Evolutionary conservation across 2,797 vertebrate genomes (phyloP).

Genomic region (Gymnodraco acuticeps): DNA sequence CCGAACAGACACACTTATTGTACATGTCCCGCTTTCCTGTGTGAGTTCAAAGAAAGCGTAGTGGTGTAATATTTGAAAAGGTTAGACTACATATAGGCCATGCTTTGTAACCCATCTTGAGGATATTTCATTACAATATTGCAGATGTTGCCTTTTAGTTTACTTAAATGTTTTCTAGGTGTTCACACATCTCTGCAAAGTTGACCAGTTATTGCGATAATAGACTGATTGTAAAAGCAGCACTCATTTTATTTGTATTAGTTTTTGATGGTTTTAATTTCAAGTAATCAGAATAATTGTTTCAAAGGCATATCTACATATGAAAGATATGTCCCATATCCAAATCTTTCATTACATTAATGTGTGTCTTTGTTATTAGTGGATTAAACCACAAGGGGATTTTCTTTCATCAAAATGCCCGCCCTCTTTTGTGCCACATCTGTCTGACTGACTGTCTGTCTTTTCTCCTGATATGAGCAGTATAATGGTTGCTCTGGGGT

Average conservation of each 20-base stretch:
- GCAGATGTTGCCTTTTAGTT: background rate
- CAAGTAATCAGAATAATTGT: too few species aligned
- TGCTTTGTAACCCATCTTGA: constrained; percentile 9
- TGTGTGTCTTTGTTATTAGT: constrained; percentile 41
- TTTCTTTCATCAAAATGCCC: constrained; percentile 41
- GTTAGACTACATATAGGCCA: constrained; percentile 16
- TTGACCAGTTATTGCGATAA: background rate
- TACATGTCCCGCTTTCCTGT: constrained; percentile 18
- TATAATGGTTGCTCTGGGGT: constrained; percentile 14
- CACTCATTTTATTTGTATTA: background rate
- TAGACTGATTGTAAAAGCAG: background rate
- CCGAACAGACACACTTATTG: constrained; percentile 4
- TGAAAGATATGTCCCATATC: constrained; percentile 14
- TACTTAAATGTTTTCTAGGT: background rate
- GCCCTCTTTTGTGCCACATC: constrained; percentile 51
- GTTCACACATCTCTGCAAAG: background rate
- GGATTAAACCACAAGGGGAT: constrained; percentile 52
- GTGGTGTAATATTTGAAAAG: constrained; percentile 21
- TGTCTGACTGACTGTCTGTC: constrained; percentile 34
- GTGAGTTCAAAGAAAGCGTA: constrained; percentile 24
- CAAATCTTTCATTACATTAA: constrained; percentile 43
- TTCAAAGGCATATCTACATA: background rate
- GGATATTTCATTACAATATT: constrained; percentile 9
- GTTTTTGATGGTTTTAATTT: background rate
- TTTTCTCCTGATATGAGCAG: constrained; percentile 6